These are phyloP conservation scores for Aurelia coerulea DNA, from an alignment of 30 jellyfish, hydroid and myxozoan genomes.

Conservation along the genomic window DNA sequence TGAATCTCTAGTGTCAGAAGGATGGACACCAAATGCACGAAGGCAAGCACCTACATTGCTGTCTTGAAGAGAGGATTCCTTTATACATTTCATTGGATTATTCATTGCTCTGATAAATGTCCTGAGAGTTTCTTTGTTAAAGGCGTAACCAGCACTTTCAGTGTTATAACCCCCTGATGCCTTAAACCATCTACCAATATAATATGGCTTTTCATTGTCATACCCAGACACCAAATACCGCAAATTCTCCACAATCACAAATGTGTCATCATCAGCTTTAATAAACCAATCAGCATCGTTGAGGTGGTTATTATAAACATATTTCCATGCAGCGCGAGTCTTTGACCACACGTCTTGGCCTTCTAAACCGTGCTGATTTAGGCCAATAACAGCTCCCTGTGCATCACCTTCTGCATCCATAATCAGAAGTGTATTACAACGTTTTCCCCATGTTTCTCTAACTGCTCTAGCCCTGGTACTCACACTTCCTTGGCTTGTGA, in stretches of 20 bases:
- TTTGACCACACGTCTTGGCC: conserved; percentile 88
- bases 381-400: conserved; percentile 83
- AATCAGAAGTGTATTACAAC: conserved; percentile 86
- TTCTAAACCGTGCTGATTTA: conserved; percentile 71
- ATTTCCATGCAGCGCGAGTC: conserved; percentile 97
- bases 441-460: conserved; percentile 96
- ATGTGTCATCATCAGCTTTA: conserved; percentile 95
- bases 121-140: conserved; percentile 80
- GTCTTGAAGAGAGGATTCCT: conserved; percentile 75
- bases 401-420: conserved; percentile 78
- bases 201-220: conserved; percentile 66
- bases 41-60: conserved; percentile 95
- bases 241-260: conserved; percentile 87
- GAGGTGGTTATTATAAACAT: conserved; percentile 73
- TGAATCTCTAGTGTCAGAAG: conserved; percentile 92
- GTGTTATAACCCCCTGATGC: conserved; percentile 95
- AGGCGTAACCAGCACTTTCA: conserved; percentile 98
- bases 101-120: conserved; percentile 71
- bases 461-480: conserved; percentile 83
- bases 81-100: conserved; percentile 82
- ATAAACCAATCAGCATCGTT: conserved; percentile 99
- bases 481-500: conserved; percentile 79
- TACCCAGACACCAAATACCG: conserved; percentile 69
- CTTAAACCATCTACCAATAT: conserved; percentile 93
- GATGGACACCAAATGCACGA: conserved; percentile 74